Conservation (phyloP, 2,888 invertebrate species). For the Tubiluchus corallicola region DNA sequence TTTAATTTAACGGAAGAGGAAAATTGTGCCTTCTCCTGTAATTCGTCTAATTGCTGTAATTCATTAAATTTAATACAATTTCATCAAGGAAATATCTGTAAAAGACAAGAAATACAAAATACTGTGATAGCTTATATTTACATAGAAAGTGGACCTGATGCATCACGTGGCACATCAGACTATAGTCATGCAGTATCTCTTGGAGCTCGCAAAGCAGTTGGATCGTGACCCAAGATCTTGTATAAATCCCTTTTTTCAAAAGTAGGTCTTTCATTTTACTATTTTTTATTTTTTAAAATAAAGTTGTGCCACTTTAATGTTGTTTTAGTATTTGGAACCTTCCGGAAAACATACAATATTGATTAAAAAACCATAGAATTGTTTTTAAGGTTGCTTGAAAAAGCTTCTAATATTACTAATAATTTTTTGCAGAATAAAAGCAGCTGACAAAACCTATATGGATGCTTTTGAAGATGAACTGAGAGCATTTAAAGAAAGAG, state of each 20-base stretch:
- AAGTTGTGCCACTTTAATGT: too few relatives aligned
- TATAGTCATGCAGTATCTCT: conserved; percentile 94
- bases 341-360: background rate
- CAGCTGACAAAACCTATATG: conserved; percentile 79
- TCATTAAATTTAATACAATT: too few relatives aligned
- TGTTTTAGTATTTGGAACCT: background rate
- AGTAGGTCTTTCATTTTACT: too few relatives aligned
- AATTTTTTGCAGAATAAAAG: conserved; percentile 49
- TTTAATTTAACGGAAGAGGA: too few relatives aligned
- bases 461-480: conserved; percentile 85
- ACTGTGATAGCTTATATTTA: conserved; percentile 16
- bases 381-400: too few relatives aligned
- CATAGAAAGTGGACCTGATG: conserved; percentile 81
- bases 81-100: too few relatives aligned
- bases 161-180: conserved; percentile 90
- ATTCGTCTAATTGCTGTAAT: too few relatives aligned
- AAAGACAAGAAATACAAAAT: too few relatives aligned
- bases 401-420: too few relatives aligned
- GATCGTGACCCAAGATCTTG: conserved; percentile 80
- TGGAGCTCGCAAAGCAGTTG: conserved; percentile 82
- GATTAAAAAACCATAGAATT: too few relatives aligned
- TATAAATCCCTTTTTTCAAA: conserved; percentile 61
- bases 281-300: too few relatives aligned
- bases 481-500: conserved; percentile 64
- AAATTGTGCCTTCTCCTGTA: too few relatives aligned